Evolutionary conservation across 2,888 invertebrate genomes (phyloP).

Genomic region (Rhodophaea formosa): DNA sequence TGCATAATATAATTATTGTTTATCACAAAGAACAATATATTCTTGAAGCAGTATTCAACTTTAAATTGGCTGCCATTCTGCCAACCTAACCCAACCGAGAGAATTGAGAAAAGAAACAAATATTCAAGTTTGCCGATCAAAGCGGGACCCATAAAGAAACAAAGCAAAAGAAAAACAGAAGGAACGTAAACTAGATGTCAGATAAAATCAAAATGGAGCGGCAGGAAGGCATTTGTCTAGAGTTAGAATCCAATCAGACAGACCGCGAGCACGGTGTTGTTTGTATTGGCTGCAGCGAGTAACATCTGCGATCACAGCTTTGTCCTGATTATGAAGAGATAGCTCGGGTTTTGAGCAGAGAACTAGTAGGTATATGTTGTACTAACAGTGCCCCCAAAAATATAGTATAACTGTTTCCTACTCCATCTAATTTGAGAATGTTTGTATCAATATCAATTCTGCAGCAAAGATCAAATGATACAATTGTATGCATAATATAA

Average conservation of each 20-base stretch:
- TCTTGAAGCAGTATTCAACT: not conserved
- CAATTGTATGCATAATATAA: too few relatives aligned
- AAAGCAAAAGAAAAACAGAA: slow-evolving; percentile 15
- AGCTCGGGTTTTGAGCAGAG: too few relatives aligned
- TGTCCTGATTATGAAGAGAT: too few relatives aligned
- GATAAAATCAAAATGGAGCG: slow-evolving; percentile 28
- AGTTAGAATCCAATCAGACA: slow-evolving; percentile 27
- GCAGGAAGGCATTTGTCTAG: slow-evolving; percentile 26
- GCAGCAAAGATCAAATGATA: too few relatives aligned
- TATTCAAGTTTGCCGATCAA: slow-evolving; percentile 14
- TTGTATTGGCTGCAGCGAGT: slow-evolving; percentile 9
- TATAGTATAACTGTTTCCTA: too few relatives aligned
- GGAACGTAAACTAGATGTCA: slow-evolving; percentile 17
- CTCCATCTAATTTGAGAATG: too few relatives aligned
- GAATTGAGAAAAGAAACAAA: slow-evolving; percentile 3
- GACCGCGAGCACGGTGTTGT: slow-evolving; percentile 14
- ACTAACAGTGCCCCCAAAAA: too few relatives aligned
- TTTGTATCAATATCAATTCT: too few relatives aligned
- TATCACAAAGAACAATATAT: not conserved
- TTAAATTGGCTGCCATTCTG: not conserved
- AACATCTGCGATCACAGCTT: slow-evolving; percentile 12
- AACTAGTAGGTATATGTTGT: too few relatives aligned
- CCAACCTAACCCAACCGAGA: not conserved
- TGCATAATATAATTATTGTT: too few relatives aligned
- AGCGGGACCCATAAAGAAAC: slow-evolving; percentile 13